Evolutionary conservation across 1,140 invertebrate species (phyloP).

Genomic region (Bombus fervidus): DNA sequence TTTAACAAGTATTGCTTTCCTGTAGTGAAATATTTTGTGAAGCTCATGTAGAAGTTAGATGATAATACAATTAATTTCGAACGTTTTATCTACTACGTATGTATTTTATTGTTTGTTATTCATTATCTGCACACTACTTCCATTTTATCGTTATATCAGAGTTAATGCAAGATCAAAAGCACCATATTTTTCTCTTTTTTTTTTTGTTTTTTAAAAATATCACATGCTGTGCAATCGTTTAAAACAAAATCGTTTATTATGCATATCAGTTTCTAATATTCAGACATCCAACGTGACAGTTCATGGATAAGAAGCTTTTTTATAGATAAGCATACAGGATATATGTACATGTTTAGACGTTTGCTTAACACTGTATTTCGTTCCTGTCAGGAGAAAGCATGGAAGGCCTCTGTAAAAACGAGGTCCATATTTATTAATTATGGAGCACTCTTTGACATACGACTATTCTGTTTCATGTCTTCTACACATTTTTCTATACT

Average conservation of each 20-base stretch:
- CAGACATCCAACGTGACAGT: conserved; percentile 25
- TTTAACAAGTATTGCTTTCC: conserved; percentile 34
- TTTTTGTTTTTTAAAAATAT: conserved; percentile 30
- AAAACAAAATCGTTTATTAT: conserved; percentile 53
- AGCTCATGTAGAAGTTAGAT: conserved; percentile 15
- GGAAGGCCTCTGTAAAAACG: conserved; percentile 50
- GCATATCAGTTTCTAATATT: conserved; percentile 42
- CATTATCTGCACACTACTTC: conserved; percentile 29
- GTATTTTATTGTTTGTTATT: conserved; percentile 32
- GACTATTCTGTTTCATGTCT: conserved; percentile 4
- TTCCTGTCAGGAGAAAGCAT: conserved; percentile 32
- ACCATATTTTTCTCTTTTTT: conserved; percentile 33
- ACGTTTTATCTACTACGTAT: conserved; percentile 8
- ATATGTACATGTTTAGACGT: conserved; percentile 18
- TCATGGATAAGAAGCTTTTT: conserved; percentile 20
- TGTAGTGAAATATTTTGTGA: conserved; percentile 19
- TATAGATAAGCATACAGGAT: conserved; percentile 23
- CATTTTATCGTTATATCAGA: conserved; percentile 18
- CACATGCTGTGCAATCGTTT: conserved; percentile 30
- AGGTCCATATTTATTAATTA: conserved; percentile 48
- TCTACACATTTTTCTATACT: conserved; percentile 1
- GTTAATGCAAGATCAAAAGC: conserved; percentile 41
- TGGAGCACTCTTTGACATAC: conserved; percentile 47
- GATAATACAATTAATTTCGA: conserved; percentile 14
- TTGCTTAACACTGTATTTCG: conserved; percentile 13